A percentile compares a stretch with the other conserved stretches of the same genome.
Conservation (phyloP, 2,888 invertebrate species). For the Nomada goodeniana region DNA sequence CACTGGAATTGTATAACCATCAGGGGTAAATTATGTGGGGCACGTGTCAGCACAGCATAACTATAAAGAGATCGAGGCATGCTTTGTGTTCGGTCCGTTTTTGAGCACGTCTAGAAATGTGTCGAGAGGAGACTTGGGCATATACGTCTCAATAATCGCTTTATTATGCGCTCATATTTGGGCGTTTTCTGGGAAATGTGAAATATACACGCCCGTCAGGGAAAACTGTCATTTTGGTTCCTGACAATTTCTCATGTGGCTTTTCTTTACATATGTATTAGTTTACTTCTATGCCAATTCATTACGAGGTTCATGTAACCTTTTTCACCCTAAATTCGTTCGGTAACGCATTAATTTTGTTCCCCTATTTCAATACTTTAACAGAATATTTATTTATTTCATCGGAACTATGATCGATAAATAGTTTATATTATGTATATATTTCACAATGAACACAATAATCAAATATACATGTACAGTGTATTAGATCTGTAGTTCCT, state of each 20-base stretch:
- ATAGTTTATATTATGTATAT: too few relatives aligned
- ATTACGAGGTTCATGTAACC: too few relatives aligned
- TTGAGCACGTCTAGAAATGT: constrained; percentile 41
- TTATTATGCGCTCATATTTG: constrained; percentile 68
- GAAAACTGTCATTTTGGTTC: constrained; percentile 1
- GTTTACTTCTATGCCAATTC: not conserved
- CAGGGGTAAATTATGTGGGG: constrained; percentile 79
- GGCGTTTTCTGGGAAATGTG: constrained; percentile 33
- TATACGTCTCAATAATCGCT: constrained; percentile 67
- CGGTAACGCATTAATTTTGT: too few relatives aligned
- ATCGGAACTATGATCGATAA: too few relatives aligned
- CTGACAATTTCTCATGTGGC: not conserved
- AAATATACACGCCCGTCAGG: not conserved
- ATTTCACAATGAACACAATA: too few relatives aligned
- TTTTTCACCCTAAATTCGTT: too few relatives aligned
- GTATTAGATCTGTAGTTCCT: too few relatives aligned
- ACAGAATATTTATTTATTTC: too few relatives aligned
- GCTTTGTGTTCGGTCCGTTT: constrained; percentile 68
- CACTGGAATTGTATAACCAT: constrained; percentile 80
- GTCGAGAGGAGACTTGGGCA: constrained; percentile 31
- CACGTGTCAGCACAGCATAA: constrained; percentile 76
- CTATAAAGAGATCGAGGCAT: constrained; percentile 76
- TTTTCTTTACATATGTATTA: not conserved
- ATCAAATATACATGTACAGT: too few relatives aligned
- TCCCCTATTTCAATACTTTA: too few relatives aligned